Base-by-base conservation (phyloP, 2,113 vertebrate genomes). In the Microtus ochrogaster region DNA sequence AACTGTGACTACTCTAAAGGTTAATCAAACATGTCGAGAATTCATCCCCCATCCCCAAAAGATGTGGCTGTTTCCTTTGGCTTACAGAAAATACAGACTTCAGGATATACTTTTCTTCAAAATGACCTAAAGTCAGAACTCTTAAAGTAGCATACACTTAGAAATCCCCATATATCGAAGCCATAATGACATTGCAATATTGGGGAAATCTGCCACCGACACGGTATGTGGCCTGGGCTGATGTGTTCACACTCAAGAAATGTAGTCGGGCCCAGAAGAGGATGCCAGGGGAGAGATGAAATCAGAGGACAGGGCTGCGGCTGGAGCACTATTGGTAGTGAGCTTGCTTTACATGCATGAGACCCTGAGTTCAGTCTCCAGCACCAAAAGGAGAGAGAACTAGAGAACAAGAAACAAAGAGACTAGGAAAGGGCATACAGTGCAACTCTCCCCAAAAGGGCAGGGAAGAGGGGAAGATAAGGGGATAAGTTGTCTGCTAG, bases 1-100 rank as follows among this genome's bases (percentile, higher is more conserved):
- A 44, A 92, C 87, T 33, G 13, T 83, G 44, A 96, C 68, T n/a
- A 93, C 36, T 41, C 84, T 70, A 96, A 89, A 97, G 47, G 84
- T 78, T 79, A 55, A 95, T 6, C 72, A 61, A 94, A 55, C 0
- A 2, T 73, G 66, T 65, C 76, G 79, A 90, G 44, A 83, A 82
- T 77, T 65, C 93, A 86, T 36, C 3, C 81, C 55, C 36, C 58
- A 58, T 22, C 19, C 52, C 55, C 17, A 10, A 97, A 93, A 55
- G 10, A 94, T 55, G 73, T 93, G 89, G 47, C 82, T 94, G 39
- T 63, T 97, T 91, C 68, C 2, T 4, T 90, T 90, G 86, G 12
- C 72, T 93, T 82, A 90, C 4, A 96, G 84, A 76, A 95, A 94
- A 96, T 52, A 90, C 96, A 95, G 81, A 90, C 41, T 68, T 90